Conservation (phyloP, 1,140 invertebrate species). For the Calliphora vicina region DNA sequence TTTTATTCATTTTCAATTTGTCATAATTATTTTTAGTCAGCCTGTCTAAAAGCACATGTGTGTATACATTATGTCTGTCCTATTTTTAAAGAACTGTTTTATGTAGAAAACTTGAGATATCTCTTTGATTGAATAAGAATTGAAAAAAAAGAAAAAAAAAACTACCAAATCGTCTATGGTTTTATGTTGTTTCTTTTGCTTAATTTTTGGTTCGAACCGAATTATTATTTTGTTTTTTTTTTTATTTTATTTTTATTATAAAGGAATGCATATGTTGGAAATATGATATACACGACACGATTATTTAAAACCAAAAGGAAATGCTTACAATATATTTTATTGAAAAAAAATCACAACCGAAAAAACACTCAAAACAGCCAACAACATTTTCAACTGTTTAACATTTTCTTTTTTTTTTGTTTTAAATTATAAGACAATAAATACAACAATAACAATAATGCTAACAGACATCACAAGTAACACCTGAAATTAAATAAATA, state of each 20-base stretch:
- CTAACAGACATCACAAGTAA: neutral
- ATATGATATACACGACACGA: conserved; percentile 29
- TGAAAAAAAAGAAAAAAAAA: neutral
- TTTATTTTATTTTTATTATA: neutral
- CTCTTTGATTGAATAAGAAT: neutral
- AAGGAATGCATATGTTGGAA: conserved; percentile 30
- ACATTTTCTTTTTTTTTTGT: neutral
- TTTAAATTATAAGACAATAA: neutral
- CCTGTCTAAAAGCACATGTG: too few species aligned
- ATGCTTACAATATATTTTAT: conserved; percentile 6
- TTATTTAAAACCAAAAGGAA: conserved; percentile 35
- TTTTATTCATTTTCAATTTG: too few species aligned
- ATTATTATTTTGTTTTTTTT: neutral
- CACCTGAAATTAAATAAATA: conserved; percentile 6
- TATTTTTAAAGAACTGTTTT: neutral
- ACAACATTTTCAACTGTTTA: neutral
- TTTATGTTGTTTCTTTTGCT: neutral
- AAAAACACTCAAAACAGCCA: neutral
- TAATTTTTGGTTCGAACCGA: neutral
- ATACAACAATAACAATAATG: neutral
- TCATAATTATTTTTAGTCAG: too few species aligned
- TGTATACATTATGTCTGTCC: too few species aligned
- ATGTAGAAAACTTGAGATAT: neutral
- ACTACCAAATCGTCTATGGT: neutral
- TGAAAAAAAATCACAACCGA: neutral